Percentiles rank a stretch among this genome's conserved stretches.
Conservation (phyloP, 2,797 vertebrate genomes). For the Danio jaintianensis region DNA sequence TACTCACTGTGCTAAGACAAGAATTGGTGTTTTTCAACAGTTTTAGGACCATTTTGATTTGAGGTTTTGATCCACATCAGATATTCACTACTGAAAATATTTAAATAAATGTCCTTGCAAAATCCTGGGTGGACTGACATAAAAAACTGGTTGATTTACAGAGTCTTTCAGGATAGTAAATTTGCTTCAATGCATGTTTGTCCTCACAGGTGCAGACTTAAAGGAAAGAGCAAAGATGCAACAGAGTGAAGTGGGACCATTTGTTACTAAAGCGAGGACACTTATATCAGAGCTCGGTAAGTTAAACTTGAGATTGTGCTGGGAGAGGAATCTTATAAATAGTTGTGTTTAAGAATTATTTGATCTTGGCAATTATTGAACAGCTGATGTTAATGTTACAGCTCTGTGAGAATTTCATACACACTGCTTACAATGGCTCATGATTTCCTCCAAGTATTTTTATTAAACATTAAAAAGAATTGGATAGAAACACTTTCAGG, state of each 20-base stretch:
- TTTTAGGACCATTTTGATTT: no score
- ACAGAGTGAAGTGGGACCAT: slow-evolving; percentile 92
- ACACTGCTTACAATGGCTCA: no score
- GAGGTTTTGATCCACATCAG: no score
- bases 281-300: slow-evolving; percentile 94
- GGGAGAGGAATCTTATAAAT: not conserved
- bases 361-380: not conserved
- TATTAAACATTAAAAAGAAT: no score
- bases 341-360: not conserved
- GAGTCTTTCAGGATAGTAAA: not conserved
- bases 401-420: not conserved
- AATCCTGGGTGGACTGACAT: not conserved
- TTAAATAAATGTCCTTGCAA: no score
- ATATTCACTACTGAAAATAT: no score
- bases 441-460: no score
- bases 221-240: slow-evolving; percentile 97
- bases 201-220: slow-evolving; percentile 90
- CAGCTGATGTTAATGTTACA: not conserved
- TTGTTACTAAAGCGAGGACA: slow-evolving; percentile 91
- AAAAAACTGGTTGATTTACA: not conserved
- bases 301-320: not conserved
- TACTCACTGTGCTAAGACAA: no score
- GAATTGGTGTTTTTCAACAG: no score
- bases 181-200: not conserved
- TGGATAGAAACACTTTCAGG: no score